Percentiles rank a stretch among this genome's conserved stretches.
Conservation (phyloP, 2,888 invertebrate genomes). For the Kuschelorhynchus macadamiae region DNA sequence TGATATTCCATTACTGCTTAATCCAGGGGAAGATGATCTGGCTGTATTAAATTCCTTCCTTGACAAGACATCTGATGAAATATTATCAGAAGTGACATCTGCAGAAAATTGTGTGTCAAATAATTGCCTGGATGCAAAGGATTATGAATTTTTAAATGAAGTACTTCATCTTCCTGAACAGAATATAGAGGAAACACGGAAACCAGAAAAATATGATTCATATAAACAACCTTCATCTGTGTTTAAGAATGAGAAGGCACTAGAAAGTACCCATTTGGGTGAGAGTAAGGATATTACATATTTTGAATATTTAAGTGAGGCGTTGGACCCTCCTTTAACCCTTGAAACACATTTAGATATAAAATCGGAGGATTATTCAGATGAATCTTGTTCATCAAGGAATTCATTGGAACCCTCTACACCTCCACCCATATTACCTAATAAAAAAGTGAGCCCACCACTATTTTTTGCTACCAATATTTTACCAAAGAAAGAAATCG, state of each 20-base stretch:
- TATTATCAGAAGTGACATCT: conserved; percentile 63
- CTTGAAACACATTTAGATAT: conserved; percentile 58
- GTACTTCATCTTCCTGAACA: neutral
- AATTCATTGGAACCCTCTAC: conserved; percentile 57
- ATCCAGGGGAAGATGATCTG: conserved; percentile 64
- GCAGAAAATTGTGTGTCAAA: conserved; percentile 48
- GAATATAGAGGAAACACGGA: too few relatives aligned
- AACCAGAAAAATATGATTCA: too few relatives aligned
- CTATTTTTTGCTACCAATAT: conserved; percentile 19
- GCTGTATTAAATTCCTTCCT: conserved; percentile 63
- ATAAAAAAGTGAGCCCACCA: conserved; percentile 20
- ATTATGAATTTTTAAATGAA: conserved; percentile 48
- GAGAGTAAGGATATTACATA: neutral
- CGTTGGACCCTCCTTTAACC: conserved; percentile 54
- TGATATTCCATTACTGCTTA: conserved; percentile 65
- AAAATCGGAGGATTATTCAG: conserved; percentile 59
- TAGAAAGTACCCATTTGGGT: too few relatives aligned
- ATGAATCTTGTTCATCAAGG: conserved; percentile 54
- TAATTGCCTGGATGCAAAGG: conserved; percentile 33
- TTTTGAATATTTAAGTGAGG: conserved; percentile 48
- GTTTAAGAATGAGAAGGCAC: too few relatives aligned
- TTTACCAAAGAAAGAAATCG: conserved; percentile 25
- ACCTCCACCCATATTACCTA: conserved; percentile 19
- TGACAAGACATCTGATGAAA: conserved; percentile 65
- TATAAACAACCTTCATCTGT: too few relatives aligned